Evolutionary conservation across 2,113 vertebrate genomes (phyloP).

Genomic region (Oxygymnocypris stewartii): DNA sequence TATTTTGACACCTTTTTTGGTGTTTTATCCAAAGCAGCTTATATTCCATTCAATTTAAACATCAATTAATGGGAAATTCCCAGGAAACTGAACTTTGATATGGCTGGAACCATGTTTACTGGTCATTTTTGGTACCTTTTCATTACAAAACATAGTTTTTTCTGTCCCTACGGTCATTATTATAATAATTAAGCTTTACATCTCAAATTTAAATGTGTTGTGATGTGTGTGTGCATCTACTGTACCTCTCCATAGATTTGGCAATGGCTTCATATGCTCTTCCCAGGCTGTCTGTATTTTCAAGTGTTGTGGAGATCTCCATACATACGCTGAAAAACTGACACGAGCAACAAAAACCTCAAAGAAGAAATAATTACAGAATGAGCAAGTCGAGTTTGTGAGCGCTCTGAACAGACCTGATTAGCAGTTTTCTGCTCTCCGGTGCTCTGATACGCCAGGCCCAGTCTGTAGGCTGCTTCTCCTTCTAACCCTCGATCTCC

Average conservation of each 20-base stretch:
- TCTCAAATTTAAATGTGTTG: background rate
- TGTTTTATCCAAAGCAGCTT: no score
- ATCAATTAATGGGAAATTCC: no score
- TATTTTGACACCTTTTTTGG: no score
- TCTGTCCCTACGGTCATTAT: no score
- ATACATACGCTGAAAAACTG: conserved; percentile 65
- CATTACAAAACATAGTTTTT: background rate
- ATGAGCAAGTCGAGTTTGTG: background rate
- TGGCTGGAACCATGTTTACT: no score
- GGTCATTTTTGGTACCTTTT: background rate
- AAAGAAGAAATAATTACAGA: background rate
- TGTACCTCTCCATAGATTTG: conserved; percentile 62
- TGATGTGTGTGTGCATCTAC: conserved; percentile 42
- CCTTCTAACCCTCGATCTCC: conserved; percentile 73
- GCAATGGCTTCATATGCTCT: conserved; percentile 64
- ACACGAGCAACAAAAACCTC: conserved; percentile 19
- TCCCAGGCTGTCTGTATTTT: conserved; percentile 55
- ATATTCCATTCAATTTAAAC: no score
- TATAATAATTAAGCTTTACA: no score
- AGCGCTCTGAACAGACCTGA: conserved; percentile 66
- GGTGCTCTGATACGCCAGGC: conserved; percentile 72
- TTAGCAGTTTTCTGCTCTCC: conserved; percentile 74
- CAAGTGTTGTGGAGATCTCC: conserved; percentile 56
- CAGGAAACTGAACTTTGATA: background rate
- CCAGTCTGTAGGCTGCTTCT: conserved; percentile 78